Evolutionary conservation across 2,113 vertebrate genomes (phyloP), one percentile per base, ranked within the genome.

Genomic region (Chunga burmeisteri): DNA sequence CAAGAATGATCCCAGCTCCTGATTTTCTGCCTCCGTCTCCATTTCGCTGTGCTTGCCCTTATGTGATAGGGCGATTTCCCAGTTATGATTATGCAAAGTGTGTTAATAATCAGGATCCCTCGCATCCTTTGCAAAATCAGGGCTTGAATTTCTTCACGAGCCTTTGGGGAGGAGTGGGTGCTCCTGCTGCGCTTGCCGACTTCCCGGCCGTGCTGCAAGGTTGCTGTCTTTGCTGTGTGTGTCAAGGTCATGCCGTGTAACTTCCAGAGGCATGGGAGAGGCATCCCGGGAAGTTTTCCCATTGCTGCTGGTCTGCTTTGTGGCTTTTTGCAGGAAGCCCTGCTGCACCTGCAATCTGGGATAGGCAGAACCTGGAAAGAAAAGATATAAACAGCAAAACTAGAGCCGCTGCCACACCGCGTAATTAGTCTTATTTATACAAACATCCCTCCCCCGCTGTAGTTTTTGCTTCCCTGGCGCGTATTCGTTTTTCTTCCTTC

Each of bases 341-440:
- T 62, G 38, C 32, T 77, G 49, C 23, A 26, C 36, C 77, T 91
- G 88, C 58, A 44, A 9, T 16, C 58, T 70, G 78, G 50, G 68
- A 42, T 56, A 32, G 68, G 59, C 36, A 29, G 23, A 78, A 50
- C 61, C 12, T 84, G 65, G 74, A 81, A 71, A 50, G 49, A 61
- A 72, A 87, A 87, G 18, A 32, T 30, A 49, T 16, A 67, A 93
- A 81, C 47, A 82, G 25, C 73, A 91, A 78, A 88, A 77, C 50
- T 65, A 65, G 73, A 90, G 50, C n/a, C 36, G 36, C 42, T 0
- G 2, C 32, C 53, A 30, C 4, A 3, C 26, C 0, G 0, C 26
- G 40, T 34, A 88, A 67, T 82, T 85, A 75, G 15, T 66, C 71
- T 66, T 75, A 38, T 82, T 94, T 86, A 67, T 26, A 83, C 36